phyloP scores from a whole-genome alignment of 2,888 invertebrate species.

The Beris chalybata region DNA sequence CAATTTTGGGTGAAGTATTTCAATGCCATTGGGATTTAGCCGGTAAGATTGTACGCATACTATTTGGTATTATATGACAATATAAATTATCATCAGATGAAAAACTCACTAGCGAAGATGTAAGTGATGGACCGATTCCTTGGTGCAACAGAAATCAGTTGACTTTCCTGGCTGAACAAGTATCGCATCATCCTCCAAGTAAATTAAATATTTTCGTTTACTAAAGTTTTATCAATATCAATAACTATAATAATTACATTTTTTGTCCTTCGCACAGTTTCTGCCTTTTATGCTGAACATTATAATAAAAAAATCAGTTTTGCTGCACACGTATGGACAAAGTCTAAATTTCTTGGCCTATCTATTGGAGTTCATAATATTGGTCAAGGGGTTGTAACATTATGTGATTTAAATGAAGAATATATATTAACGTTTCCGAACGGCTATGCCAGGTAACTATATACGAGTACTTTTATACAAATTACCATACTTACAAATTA shows the following conservation, averaged over 20 bases:
- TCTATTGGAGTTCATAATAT: conserved; percentile 98
- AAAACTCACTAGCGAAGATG: conserved; percentile 48
- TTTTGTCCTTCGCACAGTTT: conserved; percentile 63
- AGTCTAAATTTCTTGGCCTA: conserved; percentile 97
- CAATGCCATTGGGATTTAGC: conserved; percentile 81
- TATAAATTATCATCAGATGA: conserved; percentile 39
- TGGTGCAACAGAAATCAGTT: conserved; percentile 88
- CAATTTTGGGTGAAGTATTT: conserved; percentile 95
- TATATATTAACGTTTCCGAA: conserved; percentile 97
- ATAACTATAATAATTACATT: conserved; percentile 7
- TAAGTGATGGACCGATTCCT: conserved; percentile 83
- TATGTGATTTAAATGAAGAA: conserved; percentile 89
- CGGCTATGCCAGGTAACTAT: conserved; percentile 84
- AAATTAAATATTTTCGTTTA: conserved; percentile 45
- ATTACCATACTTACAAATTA: too few relatives aligned
- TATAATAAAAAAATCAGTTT: conserved; percentile 86
- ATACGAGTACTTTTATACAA: too few relatives aligned
- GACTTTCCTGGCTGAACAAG: conserved; percentile 96
- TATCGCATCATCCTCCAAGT: conserved; percentile 99
- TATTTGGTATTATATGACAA: neutral
- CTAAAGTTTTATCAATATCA: conserved; percentile 17
- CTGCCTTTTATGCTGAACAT: conserved; percentile 99
- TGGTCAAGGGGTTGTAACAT: conserved; percentile 88
- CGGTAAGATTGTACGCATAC: conserved; percentile 43
- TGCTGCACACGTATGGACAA: conserved; percentile 97